These are phyloP conservation scores for Pristionchus arcanus DNA, from an alignment of 2,888 invertebrate species.

Conservation along the genomic window DNA sequence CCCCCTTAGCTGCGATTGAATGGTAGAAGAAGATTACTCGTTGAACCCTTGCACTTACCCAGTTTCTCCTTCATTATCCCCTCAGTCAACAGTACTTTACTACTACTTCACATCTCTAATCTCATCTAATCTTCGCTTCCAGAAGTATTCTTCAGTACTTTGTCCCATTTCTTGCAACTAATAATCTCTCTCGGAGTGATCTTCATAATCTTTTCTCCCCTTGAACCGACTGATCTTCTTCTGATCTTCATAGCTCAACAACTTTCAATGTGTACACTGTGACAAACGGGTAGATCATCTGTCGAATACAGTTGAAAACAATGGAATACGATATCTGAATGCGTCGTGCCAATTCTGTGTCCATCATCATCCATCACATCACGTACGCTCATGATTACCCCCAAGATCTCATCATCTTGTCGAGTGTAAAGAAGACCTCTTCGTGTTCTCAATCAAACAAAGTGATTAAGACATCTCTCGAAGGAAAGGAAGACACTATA, in stretches of 20 bases:
- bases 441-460: background rate
- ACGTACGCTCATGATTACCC: background rate
- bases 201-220: background rate
- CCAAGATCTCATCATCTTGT: background rate
- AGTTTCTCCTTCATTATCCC: background rate
- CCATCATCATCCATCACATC: background rate
- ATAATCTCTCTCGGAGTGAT: background rate
- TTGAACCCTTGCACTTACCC: constrained; percentile 30
- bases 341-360: background rate
- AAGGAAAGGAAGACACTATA: background rate
- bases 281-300: background rate
- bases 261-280: background rate
- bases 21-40: background rate
- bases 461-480: constrained; percentile 13
- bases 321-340: background rate
- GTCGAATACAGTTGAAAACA: background rate
- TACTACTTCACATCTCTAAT: background rate
- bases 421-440: background rate
- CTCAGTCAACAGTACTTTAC: background rate
- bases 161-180: constrained; percentile 16
- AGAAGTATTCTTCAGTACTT: constrained; percentile 17
- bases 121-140: background rate
- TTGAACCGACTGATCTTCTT: constrained; percentile 1
- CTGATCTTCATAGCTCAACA: background rate
- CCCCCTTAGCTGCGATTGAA: constrained; percentile 11